phyloP scores from a whole-genome alignment of 1,140 invertebrate genomes.

The Belonocnema kinseyi region DNA sequence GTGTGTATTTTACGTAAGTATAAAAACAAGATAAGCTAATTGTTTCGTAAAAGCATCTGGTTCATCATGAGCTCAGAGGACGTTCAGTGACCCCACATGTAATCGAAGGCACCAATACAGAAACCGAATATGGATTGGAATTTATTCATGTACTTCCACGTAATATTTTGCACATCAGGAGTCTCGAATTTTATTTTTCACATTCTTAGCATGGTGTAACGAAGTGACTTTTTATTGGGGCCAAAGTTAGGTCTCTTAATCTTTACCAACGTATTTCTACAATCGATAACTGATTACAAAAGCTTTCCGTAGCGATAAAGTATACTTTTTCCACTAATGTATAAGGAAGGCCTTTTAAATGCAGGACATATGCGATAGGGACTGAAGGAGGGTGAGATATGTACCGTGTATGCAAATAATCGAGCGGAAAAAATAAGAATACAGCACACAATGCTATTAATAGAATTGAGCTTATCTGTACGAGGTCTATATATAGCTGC shows the following conservation, averaged over 20 bases:
- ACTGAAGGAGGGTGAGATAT: neutral
- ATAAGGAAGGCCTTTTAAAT: neutral
- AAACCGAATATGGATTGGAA: no score
- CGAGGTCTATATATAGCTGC: slow-evolving; percentile 58
- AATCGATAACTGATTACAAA: neutral
- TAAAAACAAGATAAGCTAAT: no score
- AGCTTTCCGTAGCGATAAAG: neutral
- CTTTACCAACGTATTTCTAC: neutral
- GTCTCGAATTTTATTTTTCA: no score
- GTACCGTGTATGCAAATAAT: slow-evolving; percentile 2
- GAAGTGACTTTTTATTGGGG: slow-evolving; percentile 2
- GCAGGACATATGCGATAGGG: neutral
- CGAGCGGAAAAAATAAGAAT: slow-evolving; percentile 1
- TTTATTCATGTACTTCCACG: no score
- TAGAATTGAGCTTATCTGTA: slow-evolving; percentile 60
- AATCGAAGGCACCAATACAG: neutral
- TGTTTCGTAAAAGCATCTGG: no score
- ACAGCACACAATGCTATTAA: slow-evolving; percentile 52
- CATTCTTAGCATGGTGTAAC: neutral
- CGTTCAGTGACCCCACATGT: slow-evolving; percentile 8
- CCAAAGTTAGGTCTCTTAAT: neutral
- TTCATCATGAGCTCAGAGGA: neutral
- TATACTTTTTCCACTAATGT: neutral
- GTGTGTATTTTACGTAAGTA: no score
- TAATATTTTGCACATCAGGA: no score